Evolutionary conservation across 2,888 invertebrate species (phyloP).

Genomic region (Alsophila aescularia): DNA sequence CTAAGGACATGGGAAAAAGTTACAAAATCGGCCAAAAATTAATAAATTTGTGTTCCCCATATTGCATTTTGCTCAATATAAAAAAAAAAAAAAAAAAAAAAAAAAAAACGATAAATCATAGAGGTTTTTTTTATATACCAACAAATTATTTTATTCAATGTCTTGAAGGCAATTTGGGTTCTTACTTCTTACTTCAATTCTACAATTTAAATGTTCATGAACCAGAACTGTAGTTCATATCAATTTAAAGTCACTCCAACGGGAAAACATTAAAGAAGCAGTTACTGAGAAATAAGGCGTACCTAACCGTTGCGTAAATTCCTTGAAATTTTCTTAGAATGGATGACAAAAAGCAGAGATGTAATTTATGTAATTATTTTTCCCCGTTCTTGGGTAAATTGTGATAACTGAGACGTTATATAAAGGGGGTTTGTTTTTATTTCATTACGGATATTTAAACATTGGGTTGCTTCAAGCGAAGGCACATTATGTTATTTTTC

Average conservation of each 20-base stretch:
- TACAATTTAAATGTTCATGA: too few relatives aligned
- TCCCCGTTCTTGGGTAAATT: slow-evolving; percentile 27
- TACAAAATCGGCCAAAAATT: too few relatives aligned
- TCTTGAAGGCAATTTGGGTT: slow-evolving; percentile 7
- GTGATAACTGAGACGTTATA: slow-evolving; percentile 22
- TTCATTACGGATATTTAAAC: neutral
- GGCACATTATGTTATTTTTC: neutral
- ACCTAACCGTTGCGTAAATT: too few relatives aligned
- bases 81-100: too few relatives aligned
- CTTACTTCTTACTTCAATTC: too few relatives aligned
- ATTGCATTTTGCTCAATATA: too few relatives aligned
- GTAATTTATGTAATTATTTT: slow-evolving; percentile 24
- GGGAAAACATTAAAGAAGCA: slow-evolving; percentile 13
- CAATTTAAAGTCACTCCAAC: slow-evolving; percentile 3
- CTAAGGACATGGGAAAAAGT: too few relatives aligned
- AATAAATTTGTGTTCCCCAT: too few relatives aligned
- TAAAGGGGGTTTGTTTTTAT: slow-evolving; percentile 24
- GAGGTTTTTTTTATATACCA: slow-evolving; percentile 4
- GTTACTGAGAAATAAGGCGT: neutral
- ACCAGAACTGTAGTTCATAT: neutral
- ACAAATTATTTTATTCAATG: neutral
- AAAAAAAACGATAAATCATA: too few relatives aligned
- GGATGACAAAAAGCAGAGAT: slow-evolving; percentile 18
- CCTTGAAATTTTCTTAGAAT: slow-evolving; percentile 15
- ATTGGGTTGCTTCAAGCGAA: neutral